A percentile compares a stretch with the other conserved stretches of the same genome.
These are phyloP conservation scores for Unio pictorum DNA, from an alignment of 2,888 invertebrate genomes.

Conservation along the genomic window DNA sequence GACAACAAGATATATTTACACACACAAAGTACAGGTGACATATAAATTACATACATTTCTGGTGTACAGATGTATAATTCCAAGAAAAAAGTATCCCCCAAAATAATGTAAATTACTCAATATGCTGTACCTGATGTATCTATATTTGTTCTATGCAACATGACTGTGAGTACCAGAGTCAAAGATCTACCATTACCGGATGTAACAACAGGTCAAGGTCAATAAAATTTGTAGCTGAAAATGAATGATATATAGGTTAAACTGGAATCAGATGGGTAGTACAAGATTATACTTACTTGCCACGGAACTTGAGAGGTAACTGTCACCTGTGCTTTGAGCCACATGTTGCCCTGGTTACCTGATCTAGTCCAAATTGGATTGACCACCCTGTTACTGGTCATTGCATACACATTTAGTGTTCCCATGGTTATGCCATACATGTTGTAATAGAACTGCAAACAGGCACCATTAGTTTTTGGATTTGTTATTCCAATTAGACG, in stretches of 20 bases:
- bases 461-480: constrained; percentile 32
- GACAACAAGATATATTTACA: no score
- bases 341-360: constrained; percentile 52
- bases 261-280: not conserved
- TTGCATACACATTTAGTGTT: constrained; percentile 42
- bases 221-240: no score
- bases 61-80: no score
- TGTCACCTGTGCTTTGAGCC: constrained; percentile 48
- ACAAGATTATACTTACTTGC: constrained; percentile 36
- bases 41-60: no score
- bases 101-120: no score
- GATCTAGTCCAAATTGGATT: constrained; percentile 24
- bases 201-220: no score
- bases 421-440: constrained; percentile 54
- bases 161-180: no score
- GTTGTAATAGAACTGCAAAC: constrained; percentile 57
- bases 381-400: constrained; percentile 28
- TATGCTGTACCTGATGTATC: no score
- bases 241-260: not conserved
- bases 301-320: constrained; percentile 42
- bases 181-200: no score
- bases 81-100: no score
- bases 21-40: no score
- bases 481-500: constrained; percentile 29
- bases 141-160: no score